phyloP scores from a whole-genome alignment of 2,113 vertebrate species.

The Oriolus oriolus region DNA sequence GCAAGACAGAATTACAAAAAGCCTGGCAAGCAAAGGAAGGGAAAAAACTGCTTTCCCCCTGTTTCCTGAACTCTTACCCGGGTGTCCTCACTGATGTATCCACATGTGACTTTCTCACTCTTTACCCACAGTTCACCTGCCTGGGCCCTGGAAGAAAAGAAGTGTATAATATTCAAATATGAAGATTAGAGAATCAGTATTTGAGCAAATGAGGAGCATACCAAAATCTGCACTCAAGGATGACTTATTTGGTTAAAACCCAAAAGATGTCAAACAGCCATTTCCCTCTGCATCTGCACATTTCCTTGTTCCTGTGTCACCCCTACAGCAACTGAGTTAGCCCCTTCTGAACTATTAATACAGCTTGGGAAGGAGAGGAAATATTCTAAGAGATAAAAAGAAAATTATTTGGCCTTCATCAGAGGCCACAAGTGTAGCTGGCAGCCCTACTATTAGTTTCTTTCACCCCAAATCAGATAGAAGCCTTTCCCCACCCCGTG shows the following conservation, averaged over 20 bases:
- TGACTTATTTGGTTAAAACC: background rate
- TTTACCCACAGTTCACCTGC: slow-evolving; percentile 97
- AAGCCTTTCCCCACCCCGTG: background rate
- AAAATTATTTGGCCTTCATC: background rate
- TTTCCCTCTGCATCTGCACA: background rate
- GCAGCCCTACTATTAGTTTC: background rate
- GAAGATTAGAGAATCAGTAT: background rate
- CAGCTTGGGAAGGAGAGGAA: background rate
- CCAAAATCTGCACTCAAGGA: background rate
- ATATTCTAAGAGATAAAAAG: background rate
- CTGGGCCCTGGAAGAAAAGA: slow-evolving; percentile 82
- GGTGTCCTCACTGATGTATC: slow-evolving; percentile 95
- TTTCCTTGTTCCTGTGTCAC: background rate
- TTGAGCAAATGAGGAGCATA: background rate
- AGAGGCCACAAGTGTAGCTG: background rate
- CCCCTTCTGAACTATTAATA: background rate
- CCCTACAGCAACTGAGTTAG: background rate
- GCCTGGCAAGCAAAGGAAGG: background rate
- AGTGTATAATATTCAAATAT: background rate
- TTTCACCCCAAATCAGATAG: background rate
- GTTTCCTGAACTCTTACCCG: slow-evolving; percentile 75
- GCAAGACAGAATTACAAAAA: background rate
- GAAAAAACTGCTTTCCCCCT: background rate
- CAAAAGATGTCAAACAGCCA: background rate
- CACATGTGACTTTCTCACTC: slow-evolving; percentile 97